These are phyloP conservation scores for Ictalurus furcatus DNA, from an alignment of 2,113 vertebrate genomes.

Conservation along the genomic window DNA sequence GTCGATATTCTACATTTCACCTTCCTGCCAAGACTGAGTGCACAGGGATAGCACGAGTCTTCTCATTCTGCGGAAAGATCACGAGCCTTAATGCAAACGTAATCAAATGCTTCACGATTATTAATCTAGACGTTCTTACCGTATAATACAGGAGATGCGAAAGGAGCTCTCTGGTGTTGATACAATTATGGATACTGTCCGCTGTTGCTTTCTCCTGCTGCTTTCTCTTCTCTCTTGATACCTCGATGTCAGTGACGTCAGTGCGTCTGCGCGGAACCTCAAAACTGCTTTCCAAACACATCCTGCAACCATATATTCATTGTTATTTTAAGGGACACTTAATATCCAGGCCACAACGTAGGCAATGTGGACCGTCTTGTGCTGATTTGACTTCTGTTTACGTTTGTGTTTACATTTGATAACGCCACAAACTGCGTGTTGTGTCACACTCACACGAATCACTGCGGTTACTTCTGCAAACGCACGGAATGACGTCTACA, in stretches of 20 bases:
- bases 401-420: not conserved
- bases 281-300: slow-evolving; percentile 21
- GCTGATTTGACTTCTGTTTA: not conserved
- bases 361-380: not conserved
- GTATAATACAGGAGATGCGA: slow-evolving; percentile 63
- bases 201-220: slow-evolving; percentile 47
- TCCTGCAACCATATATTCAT: not conserved
- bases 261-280: slow-evolving; percentile 55
- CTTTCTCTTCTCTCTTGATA: slow-evolving; percentile 53
- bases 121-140: slow-evolving; percentile 63
- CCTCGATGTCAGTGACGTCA: slow-evolving; percentile 76
- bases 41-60: not conserved
- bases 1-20: not conserved
- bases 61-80: not conserved
- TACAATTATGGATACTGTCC: slow-evolving; percentile 43
- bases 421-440: not conserved
- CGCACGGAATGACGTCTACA: too few species aligned
- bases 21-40: not conserved
- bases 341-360: not conserved
- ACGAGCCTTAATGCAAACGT: not conserved
- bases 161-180: slow-evolving; percentile 30
- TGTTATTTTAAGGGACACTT: not conserved
- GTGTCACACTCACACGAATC: not conserved
- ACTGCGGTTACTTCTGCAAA: not conserved
- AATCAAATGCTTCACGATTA: not conserved